Base-by-base conservation (phyloP, 2,888 invertebrate genomes). In the Pteria penguin region DNA sequence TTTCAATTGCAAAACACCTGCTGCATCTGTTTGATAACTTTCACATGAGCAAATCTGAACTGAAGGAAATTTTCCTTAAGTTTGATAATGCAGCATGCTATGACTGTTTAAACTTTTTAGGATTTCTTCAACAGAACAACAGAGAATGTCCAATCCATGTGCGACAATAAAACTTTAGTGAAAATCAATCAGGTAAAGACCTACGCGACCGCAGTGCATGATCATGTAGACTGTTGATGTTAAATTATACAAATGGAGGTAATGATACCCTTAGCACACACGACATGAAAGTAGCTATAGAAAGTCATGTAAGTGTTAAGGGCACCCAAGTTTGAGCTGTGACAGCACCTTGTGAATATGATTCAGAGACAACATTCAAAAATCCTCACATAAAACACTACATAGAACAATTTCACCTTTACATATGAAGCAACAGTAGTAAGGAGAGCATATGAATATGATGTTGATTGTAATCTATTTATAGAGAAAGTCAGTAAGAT, bases 71-170 rank as follows among this genome's bases (percentile, higher is more conserved):
- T 27, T 69, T 33, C 22, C 55, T 67, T n/a, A 67, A 55, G 27
- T 55, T 45, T 67, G 67, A 67, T 31, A 70, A 36, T 61, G 69
- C 71, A 45, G 71, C 52, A 27, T 70, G 61, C 31, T 70, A 70
- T 22, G 61, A 70, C 45, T 70, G 61, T 22, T 18, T 31, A 24
- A 32, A 32, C 45, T 45, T 69, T 2, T 26, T 68, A 22, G 26
- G 31, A 8, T 69, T 69, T 24, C 36, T 69, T 11, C 45, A 60
- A 18, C 69, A 69, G 27, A 58, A 58, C 26, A 69, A 69, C 36
- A 36, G n/a, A 27, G 32, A 14, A 5, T 68, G 55, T 31, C 57
- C 57, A 22, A 57, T 70, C 4, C 31, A n/a, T 5, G 26, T 70
- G 1, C 36, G 45, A 22, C 33, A 70, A 26, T 70, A 45, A 29